Base-by-base conservation (phyloP, 2,888 invertebrate species). In the Dioctria rufipes region DNA sequence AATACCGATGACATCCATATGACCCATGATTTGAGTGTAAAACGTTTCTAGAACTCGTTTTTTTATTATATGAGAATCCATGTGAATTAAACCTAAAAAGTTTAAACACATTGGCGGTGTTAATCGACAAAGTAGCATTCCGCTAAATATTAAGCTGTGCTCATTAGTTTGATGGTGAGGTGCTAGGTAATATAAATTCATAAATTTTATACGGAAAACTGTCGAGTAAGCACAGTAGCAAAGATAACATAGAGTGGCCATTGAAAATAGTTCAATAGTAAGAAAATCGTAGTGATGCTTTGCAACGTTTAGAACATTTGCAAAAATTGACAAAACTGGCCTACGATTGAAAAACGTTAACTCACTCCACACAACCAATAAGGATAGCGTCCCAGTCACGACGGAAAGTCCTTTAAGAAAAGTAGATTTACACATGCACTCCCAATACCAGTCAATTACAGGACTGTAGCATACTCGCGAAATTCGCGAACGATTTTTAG, bases 71-170 rank as follows among this genome's bases (percentile, higher is more conserved):
- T 98, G 97, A 54, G 97, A 98, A 89, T 99, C 99, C 94, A 99
- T 96, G 86, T 99, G 99, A 85, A 99, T 96, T 42, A 99, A 91
- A 49, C 99, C 97, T 75, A 99, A 92, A 88, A 99, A 99, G 90
- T 99, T 99, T 67, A 99, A 92, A 89, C 99, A 99, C 92, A 99
- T 94, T 3, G 99, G 99, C 0, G 99, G 98, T 0, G 99, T 99
- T 78, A 99, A 91, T 2, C 99, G 94, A 87, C 98, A 99, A 58
- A 98, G 92, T 92, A 98, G 93, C 99, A 99, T 98, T 80, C 99
- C 99, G 84, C 97, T 97, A 65, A 80, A 88, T 86, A 99, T 97
- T 82, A 99, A 93, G 88, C 98, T 98, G 90, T 99, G 98, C 87
- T 99, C 99, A 88, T 99, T 98, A 5, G 99, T 99, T 90, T 98